Evolutionary conservation across 2,797 vertebrate genomes (phyloP).

Genomic region (Sylvia borin): DNA sequence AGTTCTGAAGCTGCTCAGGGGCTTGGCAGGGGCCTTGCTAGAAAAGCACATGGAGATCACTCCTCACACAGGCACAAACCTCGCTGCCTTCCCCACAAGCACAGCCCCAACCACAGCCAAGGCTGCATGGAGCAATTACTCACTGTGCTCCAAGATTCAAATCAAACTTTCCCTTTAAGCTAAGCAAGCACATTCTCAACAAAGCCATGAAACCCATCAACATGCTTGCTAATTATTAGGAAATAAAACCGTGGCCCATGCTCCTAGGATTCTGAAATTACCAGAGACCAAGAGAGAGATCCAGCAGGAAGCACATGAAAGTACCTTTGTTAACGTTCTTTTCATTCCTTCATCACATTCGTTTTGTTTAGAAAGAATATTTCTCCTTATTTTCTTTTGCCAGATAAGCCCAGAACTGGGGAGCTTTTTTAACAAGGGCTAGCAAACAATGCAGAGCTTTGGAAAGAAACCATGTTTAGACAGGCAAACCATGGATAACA

Average conservation of each 20-base stretch:
- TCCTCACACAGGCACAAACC: background rate
- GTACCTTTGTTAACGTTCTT: background rate
- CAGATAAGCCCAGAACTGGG: conserved; percentile 49
- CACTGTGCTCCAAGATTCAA: background rate
- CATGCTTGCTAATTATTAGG: background rate
- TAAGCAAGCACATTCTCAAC: background rate
- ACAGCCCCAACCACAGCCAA: background rate
- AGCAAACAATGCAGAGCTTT: conserved; percentile 63
- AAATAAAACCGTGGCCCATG: background rate
- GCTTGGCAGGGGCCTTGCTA: background rate
- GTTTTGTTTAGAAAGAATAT: conserved; percentile 39
- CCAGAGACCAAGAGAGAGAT: background rate
- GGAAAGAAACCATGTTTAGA: conserved; percentile 73
- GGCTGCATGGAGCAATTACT: accelerated
- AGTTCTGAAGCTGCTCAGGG: background rate
- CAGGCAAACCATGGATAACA: conserved; percentile 68
- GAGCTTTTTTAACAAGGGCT: conserved; percentile 52
- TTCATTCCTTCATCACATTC: conserved; percentile 25
- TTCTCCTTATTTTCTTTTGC: conserved; percentile 45
- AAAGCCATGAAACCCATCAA: background rate
- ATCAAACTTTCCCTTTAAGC: background rate
- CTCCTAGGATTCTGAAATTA: conserved; percentile 16
- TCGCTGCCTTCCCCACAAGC: background rate
- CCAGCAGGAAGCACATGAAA: background rate
- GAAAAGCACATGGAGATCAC: background rate